These are phyloP conservation scores for Patella depressa DNA, from an alignment of 2,888 invertebrate species.

Conservation along the genomic window DNA sequence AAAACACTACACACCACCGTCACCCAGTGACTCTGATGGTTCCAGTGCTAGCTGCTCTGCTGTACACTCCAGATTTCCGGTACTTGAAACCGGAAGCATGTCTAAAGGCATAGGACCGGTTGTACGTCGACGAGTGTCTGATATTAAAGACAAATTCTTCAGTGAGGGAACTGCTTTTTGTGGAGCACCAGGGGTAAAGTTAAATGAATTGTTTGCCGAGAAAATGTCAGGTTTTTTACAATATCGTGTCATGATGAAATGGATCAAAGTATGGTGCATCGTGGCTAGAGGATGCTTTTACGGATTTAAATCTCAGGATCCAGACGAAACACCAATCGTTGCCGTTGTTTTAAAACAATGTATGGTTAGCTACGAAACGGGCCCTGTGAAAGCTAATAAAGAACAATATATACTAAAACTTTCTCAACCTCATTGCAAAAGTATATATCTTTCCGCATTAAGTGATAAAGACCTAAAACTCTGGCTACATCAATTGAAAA, in stretches of 20 bases:
- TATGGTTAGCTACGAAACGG: constrained; percentile 46
- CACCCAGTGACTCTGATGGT: not conserved
- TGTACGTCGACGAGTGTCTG: constrained; percentile 51
- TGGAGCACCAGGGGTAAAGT: constrained; percentile 23
- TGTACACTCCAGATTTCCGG: constrained; percentile 1
- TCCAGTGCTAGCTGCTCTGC: not conserved
- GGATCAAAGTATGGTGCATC: constrained; percentile 56
- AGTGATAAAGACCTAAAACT: constrained; percentile 47
- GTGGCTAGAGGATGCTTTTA: constrained; percentile 59
- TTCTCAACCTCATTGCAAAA: constrained; percentile 49
- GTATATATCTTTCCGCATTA: constrained; percentile 51
- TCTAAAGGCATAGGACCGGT: constrained; percentile 41
- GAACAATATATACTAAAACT: constrained; percentile 55
- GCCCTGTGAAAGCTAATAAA: constrained; percentile 45
- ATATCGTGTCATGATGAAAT: constrained; percentile 48
- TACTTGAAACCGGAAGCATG: constrained; percentile 15
- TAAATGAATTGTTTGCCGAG: constrained; percentile 24
- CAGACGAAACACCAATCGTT: constrained; percentile 49
- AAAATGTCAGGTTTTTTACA: constrained; percentile 35
- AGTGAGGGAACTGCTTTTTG: constrained; percentile 28
- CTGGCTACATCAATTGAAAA: constrained; percentile 58
- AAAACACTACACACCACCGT: not conserved
- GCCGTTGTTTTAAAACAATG: constrained; percentile 48
- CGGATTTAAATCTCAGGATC: constrained; percentile 51
- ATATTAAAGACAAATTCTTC: constrained; percentile 54